Conservation (phyloP, 2,113 vertebrate species). For the Ceyx melanurus region DNA sequence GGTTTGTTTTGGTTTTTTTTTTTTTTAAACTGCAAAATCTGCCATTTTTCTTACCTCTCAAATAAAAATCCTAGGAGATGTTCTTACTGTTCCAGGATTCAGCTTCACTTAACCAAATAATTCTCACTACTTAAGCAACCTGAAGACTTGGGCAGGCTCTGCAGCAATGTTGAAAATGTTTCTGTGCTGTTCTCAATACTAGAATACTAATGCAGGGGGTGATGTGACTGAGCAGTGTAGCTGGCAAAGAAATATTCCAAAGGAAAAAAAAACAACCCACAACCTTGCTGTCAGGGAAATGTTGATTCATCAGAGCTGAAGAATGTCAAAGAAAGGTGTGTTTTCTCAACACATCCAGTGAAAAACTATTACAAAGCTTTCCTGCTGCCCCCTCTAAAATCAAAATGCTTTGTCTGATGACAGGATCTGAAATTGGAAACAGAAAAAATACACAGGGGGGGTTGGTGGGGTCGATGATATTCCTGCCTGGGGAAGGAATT, state of each 20-base stretch:
- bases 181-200: not conserved
- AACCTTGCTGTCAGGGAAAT: not conserved
- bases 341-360: not conserved
- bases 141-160: not conserved
- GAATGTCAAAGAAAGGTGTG: not conserved
- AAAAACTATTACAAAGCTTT: not conserved
- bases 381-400: not conserved
- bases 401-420: not conserved
- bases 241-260: not conserved
- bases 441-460: rapidly evolving
- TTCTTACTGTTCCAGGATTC: not conserved
- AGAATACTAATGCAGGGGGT: conserved; percentile 26
- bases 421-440: not conserved
- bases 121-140: not conserved
- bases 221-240: not conserved
- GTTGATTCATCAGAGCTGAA: not conserved
- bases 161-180: not conserved
- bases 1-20: too few relatives aligned
- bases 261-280: not conserved
- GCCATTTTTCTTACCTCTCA: not conserved
- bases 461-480: not conserved
- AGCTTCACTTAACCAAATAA: not conserved
- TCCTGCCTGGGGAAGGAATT: not conserved
- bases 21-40: not conserved
- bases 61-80: not conserved